phyloP scores from a whole-genome alignment of 2,888 invertebrate genomes.

The Melieria omissa region DNA sequence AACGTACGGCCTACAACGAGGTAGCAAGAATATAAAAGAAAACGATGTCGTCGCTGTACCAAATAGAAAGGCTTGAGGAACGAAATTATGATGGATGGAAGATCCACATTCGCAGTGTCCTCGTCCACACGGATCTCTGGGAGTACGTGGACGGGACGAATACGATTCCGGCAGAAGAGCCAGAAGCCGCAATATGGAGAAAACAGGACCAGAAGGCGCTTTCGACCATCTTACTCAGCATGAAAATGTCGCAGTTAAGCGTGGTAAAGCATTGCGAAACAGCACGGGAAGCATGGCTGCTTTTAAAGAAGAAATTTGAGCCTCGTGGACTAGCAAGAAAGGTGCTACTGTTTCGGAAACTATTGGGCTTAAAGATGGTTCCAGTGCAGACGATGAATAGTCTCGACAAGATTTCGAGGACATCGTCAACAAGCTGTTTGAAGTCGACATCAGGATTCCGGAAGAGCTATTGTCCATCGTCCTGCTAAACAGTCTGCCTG shows the following conservation, averaged over 20 bases:
- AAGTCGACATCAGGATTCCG: slow-evolving; percentile 33
- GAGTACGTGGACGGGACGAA: background rate
- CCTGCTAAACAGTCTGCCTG: slow-evolving; percentile 41
- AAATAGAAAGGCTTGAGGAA: background rate
- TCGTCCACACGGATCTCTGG: background rate
- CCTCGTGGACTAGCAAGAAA: too few species aligned
- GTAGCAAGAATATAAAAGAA: background rate
- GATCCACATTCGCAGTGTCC: background rate
- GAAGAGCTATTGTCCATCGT: slow-evolving; percentile 41
- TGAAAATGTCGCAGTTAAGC: too few species aligned
- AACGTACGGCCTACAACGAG: too few species aligned
- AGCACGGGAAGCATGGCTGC: too few species aligned
- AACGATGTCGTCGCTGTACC: background rate
- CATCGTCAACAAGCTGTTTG: slow-evolving; percentile 37
- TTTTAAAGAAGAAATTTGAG: too few species aligned
- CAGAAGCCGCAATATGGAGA: too few species aligned
- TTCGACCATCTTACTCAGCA: too few species aligned
- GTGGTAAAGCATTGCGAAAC: too few species aligned
- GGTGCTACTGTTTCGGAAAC: too few species aligned
- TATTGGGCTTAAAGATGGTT: too few species aligned
- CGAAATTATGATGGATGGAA: background rate
- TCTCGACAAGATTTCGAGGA: slow-evolving; percentile 38
- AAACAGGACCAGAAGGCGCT: too few species aligned
- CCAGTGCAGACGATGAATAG: slow-evolving; percentile 25
- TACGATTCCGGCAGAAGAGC: too few species aligned